A percentile compares a stretch with the other conserved stretches of the same genome.
Conservation (phyloP, 2,113 vertebrate species). For the Ochotona princeps region DNA sequence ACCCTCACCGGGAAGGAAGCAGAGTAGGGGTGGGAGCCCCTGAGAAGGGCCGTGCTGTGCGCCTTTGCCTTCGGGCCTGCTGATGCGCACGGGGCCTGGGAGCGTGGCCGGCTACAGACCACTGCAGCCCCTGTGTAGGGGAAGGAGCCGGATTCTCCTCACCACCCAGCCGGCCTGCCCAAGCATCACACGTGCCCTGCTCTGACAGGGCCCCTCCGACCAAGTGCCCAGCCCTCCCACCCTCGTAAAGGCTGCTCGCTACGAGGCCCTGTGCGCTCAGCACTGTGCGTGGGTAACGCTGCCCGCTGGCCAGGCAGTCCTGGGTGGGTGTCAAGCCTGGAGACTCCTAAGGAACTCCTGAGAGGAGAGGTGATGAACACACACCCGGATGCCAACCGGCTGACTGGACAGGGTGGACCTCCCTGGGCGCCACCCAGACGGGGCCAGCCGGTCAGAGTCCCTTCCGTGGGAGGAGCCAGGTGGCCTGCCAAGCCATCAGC, state of each 20-base stretch:
- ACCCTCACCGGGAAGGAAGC: neutral
- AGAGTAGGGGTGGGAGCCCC: neutral
- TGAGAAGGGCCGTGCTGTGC: neutral
- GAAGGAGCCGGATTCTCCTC: slow-evolving; percentile 1
- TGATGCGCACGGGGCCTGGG: neutral
- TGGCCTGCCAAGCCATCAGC: too few species aligned
- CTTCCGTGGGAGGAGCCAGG: neutral
- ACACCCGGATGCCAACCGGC: slow-evolving; percentile 3
- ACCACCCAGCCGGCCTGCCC: neutral
- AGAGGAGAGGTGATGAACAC: slow-evolving; percentile 17
- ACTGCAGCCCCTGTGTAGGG: neutral
- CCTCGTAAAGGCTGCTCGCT: too few species aligned
- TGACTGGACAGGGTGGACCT: too few species aligned
- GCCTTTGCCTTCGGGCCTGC: too few species aligned
- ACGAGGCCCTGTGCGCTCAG: too few species aligned
- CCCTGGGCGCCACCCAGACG: too few species aligned
- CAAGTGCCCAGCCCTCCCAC: too few species aligned
- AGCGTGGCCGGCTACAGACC: neutral
- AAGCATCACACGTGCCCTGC: neutral
- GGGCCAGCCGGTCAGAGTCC: neutral
- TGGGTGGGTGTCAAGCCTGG: neutral
- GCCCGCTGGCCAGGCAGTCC: neutral
- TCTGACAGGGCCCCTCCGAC: neutral
- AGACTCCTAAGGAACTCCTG: neutral
- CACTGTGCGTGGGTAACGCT: neutral